A percentile compares a stretch with the other conserved stretches of the same genome.
Conservation (phyloP, 1,140 invertebrate species). For the Rhopalosiphum padi region DNA sequence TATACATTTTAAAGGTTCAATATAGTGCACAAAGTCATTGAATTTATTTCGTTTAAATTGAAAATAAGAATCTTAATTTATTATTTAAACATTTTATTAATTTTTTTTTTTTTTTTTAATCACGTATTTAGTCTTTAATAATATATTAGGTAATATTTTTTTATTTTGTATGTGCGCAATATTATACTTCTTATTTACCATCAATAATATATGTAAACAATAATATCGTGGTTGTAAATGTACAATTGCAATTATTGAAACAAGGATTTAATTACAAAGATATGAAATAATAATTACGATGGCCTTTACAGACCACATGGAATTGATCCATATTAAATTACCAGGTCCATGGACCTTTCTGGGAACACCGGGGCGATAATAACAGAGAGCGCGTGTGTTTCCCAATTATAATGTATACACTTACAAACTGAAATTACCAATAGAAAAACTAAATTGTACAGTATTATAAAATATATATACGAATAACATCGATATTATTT, state of each 20-base stretch:
- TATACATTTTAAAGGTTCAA: neutral
- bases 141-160: no score
- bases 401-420: neutral
- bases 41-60: neutral
- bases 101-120: no score
- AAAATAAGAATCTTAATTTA: neutral
- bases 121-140: no score
- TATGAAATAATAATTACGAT: neutral
- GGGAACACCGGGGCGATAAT: neutral
- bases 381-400: neutral
- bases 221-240: neutral
- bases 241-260: neutral
- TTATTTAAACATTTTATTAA: neutral
- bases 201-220: neutral
- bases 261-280: neutral
- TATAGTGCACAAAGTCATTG: neutral
- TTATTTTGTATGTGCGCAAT: neutral
- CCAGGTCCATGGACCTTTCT: neutral
- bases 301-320: neutral
- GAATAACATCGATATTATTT: no score
- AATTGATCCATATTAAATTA: neutral
- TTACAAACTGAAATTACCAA: neutral
- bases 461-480: neutral
- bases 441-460: no score
- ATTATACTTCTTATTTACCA: neutral